Evolutionary conservation across 2,113 vertebrate genomes (phyloP).

Genomic region (Lutjanus erythropterus): DNA sequence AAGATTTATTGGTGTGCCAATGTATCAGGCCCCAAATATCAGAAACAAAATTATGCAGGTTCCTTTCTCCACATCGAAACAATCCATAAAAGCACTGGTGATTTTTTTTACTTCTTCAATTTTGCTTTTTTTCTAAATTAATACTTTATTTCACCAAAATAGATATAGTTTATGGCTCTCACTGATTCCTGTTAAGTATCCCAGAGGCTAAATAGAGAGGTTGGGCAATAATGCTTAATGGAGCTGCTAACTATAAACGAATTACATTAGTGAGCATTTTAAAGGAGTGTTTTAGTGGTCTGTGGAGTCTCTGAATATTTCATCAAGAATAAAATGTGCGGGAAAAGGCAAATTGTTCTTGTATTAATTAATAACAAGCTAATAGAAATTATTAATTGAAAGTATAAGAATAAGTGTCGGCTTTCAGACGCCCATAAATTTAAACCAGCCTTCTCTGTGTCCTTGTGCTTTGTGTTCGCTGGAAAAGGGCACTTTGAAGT

Average conservation of each 20-base stretch:
- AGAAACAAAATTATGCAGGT: conserved; percentile 18
- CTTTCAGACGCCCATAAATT: too few species aligned
- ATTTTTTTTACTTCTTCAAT: background rate
- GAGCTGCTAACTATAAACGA: conserved; percentile 31
- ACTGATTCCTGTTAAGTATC: background rate
- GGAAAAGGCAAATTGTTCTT: background rate
- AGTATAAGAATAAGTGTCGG: background rate
- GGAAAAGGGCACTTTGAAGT: conserved; percentile 82
- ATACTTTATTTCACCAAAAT: conserved; percentile 1
- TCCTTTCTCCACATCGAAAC: conserved; percentile 3
- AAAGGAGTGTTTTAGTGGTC: conserved; percentile 20
- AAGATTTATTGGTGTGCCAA: conserved; percentile 13
- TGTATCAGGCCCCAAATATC: conserved; percentile 1
- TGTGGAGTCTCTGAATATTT: background rate
- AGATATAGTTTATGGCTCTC: conserved; percentile 7
- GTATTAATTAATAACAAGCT: conserved; percentile 9
- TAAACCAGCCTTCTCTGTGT: conserved; percentile 35
- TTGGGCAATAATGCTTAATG: conserved; percentile 38
- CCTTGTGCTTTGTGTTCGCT: conserved; percentile 74
- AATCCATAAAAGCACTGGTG: background rate
- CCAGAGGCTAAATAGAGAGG: conserved; percentile 28
- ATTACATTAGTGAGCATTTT: conserved; percentile 26
- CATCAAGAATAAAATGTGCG: background rate
- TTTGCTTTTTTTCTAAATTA: background rate
- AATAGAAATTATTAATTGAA: conserved; percentile 8